Base-by-base conservation (phyloP, 2,113 vertebrate species). In the Ivindomyrus marchei region DNA sequence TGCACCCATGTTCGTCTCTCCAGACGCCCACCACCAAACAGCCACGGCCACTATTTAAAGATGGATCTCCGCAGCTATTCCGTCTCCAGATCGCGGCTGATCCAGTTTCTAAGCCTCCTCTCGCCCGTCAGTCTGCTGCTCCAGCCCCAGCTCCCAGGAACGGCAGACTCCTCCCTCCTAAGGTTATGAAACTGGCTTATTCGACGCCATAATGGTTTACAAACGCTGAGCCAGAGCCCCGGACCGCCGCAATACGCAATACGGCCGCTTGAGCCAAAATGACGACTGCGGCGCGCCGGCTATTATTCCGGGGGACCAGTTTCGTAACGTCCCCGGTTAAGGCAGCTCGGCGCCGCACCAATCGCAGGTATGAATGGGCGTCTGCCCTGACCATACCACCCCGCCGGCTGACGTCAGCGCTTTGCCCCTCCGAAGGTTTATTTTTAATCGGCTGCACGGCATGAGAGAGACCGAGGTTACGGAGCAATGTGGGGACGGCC, bases 131-230 rank as follows among this genome's bases (percentile, higher is more conserved):
- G 90, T 90, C 80, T 90, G 85, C 21, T 90, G 88, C 90, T 90
- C 90, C 92, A 92, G 94, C 17, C 11, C 36, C 74, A 80, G 36
- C 93, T 93, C 94, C 92, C 93, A 94, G 93, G 94, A 94, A 92
- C 90, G 77, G 87, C 90, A 92, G 90, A 92, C 96, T 95, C 95
- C 96, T 92, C 95, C 96, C 90, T 93, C 94, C 90, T 88, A 56
- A 83, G 89, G 89, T 94, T 95, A 95, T 89, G 95, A 95, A 96
- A 95, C 96, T 94, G 94, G 31, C 53, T 85, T 86, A 19, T 70
- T 42, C 85, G 52, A 92, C 93, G 92, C 95, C 96, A 96, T 95
- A 91, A 93, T 93, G 95, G 95, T 93, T 93, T 94, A 53, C 5
- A 45, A 56, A 27, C 27, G 88, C 88, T 80, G 1, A 15, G 19